Evolutionary conservation across 2,888 invertebrate genomes (phyloP).

Genomic region (Linnaemya vulpina): DNA sequence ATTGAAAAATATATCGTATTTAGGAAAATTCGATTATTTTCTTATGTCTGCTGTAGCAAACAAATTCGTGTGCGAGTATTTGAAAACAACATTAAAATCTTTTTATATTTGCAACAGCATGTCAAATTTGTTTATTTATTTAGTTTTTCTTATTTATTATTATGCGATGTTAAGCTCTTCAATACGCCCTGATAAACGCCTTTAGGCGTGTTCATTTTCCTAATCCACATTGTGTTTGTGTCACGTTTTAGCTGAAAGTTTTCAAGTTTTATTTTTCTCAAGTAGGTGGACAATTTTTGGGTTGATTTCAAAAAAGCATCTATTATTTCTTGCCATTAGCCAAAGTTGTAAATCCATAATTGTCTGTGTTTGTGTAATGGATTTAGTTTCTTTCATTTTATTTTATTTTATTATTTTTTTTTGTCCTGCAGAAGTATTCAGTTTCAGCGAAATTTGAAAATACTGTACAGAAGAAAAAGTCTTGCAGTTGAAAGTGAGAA

Average conservation of each 20-base stretch:
- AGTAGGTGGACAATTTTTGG: slow-evolving; percentile 69
- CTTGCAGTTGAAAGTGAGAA: not conserved
- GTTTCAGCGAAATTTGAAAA: not conserved
- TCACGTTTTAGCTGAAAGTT: slow-evolving; percentile 26
- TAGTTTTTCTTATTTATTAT: slow-evolving; percentile 27
- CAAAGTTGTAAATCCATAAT: slow-evolving; percentile 61
- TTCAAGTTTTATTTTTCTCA: slow-evolving; percentile 15
- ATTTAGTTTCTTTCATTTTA: not conserved
- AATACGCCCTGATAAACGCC: slow-evolving; percentile 24
- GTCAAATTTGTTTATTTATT: not conserved
- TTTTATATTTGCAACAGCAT: not conserved
- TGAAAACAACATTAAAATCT: not conserved
- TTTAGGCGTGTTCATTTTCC: slow-evolving; percentile 30
- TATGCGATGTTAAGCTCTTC: slow-evolving; percentile 18
- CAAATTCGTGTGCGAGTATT: not conserved
- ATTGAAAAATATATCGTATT: not conserved
- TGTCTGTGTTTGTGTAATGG: slow-evolving; percentile 35
- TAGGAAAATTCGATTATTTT: not conserved
- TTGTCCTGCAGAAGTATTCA: not conserved
- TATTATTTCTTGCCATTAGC: slow-evolving; percentile 53
- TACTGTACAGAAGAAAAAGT: not conserved
- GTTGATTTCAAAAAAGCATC: slow-evolving; percentile 35
- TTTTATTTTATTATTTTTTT: not conserved
- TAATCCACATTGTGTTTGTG: slow-evolving; percentile 17
- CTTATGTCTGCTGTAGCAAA: not conserved